These are phyloP conservation scores for Suncus etruscus DNA, from an alignment of 2,113 vertebrate species.

Conservation along the genomic window DNA sequence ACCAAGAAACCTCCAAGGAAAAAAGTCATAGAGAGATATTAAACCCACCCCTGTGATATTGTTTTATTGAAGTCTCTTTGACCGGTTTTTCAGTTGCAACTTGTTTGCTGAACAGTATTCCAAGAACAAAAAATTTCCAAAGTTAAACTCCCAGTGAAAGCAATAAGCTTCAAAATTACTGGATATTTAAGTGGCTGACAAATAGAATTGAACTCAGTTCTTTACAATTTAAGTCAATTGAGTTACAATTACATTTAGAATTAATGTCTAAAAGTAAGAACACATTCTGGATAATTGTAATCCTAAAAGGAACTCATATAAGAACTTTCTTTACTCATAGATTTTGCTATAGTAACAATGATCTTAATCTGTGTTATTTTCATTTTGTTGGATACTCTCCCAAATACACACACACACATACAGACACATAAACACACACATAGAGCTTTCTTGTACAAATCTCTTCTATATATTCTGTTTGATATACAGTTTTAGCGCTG, in stretches of 20 bases:
- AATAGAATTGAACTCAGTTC: not conserved
- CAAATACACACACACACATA: no score
- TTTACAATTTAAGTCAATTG: not conserved
- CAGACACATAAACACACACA: not conserved
- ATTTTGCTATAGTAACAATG: not conserved
- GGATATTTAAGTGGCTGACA: not conserved
- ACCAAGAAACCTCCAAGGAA: not conserved
- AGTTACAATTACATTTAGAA: slow-evolving; percentile 25
- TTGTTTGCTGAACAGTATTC: not conserved
- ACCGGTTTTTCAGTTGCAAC: not conserved
- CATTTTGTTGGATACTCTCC: not conserved
- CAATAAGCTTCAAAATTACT: not conserved
- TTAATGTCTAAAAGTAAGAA: slow-evolving; percentile 2
- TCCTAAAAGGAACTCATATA: slow-evolving; percentile 19
- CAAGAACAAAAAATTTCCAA: not conserved
- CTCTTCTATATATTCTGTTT: not conserved
- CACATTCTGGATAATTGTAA: slow-evolving; percentile 31
- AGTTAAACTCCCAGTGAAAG: not conserved
- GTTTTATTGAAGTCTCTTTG: not conserved
- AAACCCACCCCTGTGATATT: not conserved
- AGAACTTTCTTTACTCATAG: not conserved
- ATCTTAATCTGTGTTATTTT: not conserved
- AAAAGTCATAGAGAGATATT: not conserved
- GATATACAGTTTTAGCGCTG: not conserved
- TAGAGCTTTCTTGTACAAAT: not conserved